Conservation (phyloP, 2,797 vertebrate genomes). For the Zalophus californianus region DNA sequence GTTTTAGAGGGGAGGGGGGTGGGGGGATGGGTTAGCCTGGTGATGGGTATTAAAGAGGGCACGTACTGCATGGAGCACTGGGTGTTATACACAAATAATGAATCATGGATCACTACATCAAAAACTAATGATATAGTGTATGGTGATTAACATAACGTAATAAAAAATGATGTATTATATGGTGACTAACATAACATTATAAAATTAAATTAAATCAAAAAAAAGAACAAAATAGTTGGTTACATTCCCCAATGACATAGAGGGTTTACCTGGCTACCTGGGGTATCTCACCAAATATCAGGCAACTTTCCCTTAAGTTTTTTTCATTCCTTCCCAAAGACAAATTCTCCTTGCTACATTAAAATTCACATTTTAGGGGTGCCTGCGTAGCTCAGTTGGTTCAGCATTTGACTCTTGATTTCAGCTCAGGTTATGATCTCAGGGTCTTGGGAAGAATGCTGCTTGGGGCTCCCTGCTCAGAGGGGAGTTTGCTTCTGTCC, state of each 20-base stretch:
- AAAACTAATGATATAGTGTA: too few relatives aligned
- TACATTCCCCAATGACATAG: neutral
- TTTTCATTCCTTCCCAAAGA: neutral
- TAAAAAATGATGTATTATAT: too few relatives aligned
- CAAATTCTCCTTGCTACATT: neutral
- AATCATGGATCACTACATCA: too few relatives aligned
- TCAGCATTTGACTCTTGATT: neutral
- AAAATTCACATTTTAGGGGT: neutral
- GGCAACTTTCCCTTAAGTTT: neutral
- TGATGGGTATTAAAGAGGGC: too few relatives aligned
- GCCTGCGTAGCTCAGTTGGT: neutral
- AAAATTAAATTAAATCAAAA: too few relatives aligned
- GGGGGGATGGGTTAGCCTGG: too few relatives aligned
- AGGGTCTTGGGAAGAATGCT: neutral
- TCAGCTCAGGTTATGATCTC: neutral
- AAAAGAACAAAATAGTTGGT: neutral
- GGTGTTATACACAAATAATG: too few relatives aligned
- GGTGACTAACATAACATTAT: too few relatives aligned
- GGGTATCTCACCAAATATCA: neutral
- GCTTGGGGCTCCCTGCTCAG: neutral
- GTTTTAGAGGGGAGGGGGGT: too few relatives aligned
- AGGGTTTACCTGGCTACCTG: neutral
- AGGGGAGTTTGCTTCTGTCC: neutral
- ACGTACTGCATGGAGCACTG: too few relatives aligned
- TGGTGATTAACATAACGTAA: too few relatives aligned